Conservation (phyloP, 30 jellyfish, hydroid and myxozoan species). For the Phacellophora camtschatica region DNA sequence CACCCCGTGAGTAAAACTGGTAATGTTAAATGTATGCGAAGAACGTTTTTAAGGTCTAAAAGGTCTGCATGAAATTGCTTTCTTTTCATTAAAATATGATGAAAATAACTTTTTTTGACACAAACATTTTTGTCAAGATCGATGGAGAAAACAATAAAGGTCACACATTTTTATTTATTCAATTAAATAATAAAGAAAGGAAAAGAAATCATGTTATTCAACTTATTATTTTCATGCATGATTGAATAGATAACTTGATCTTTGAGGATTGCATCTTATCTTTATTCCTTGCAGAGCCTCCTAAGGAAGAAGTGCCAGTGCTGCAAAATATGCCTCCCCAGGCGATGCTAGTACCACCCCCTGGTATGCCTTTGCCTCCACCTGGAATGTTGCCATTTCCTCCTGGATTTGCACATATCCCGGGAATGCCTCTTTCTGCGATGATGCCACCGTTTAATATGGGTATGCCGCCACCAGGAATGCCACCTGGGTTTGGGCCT, state of each 20-base stretch:
- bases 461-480: constrained; percentile 73
- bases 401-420: constrained; percentile 78
- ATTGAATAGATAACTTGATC: neutral
- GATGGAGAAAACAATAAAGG: too few species aligned
- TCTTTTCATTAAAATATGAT: too few species aligned
- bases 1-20: too few species aligned
- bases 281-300: neutral
- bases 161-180: too few species aligned
- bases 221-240: too few species aligned
- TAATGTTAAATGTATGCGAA: too few species aligned
- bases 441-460: constrained; percentile 48
- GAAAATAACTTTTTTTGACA: too few species aligned
- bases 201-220: too few species aligned
- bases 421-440: constrained; percentile 75
- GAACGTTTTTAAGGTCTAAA: too few species aligned
- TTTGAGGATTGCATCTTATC: neutral
- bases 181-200: too few species aligned
- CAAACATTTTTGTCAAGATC: too few species aligned
- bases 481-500: constrained; percentile 55
- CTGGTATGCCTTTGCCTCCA: constrained; percentile 77
- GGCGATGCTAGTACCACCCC: constrained; percentile 68
- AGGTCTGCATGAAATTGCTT: too few species aligned
- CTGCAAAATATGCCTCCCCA: constrained; percentile 42
- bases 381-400: constrained; percentile 81
- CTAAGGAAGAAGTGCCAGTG: neutral